A percentile compares a stretch with the other conserved stretches of the same genome.
Evolutionary conservation across 2,797 vertebrate species (phyloP).

Genomic region (Anolis apletophallus): DNA sequence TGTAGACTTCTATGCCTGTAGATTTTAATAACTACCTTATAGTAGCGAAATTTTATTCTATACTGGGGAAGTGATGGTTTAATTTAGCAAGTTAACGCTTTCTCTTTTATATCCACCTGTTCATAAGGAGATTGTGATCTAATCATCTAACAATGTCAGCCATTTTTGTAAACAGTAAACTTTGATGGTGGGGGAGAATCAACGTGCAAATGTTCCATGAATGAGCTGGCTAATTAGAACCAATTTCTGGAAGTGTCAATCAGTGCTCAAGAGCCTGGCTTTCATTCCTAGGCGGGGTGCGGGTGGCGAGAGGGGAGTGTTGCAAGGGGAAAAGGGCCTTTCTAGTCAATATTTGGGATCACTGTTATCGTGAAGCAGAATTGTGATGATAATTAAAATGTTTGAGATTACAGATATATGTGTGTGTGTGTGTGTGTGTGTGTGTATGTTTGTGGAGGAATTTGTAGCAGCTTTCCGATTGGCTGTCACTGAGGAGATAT

Average conservation of each 20-base stretch:
- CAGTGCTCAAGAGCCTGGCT: conserved; percentile 57
- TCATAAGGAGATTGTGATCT: conserved; percentile 73
- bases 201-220: conserved; percentile 62
- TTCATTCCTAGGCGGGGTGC: conserved; percentile 54
- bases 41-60: conserved; percentile 63
- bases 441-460: too few species aligned
- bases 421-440: too few species aligned
- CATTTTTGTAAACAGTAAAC: conserved; percentile 65
- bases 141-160: conserved; percentile 68
- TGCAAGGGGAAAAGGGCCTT: not conserved
- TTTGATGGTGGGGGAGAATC: conserved; percentile 56
- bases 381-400: not conserved
- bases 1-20: conserved; percentile 30
- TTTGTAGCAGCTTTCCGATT: too few species aligned
- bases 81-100: conserved; percentile 78
- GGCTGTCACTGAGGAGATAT: too few species aligned
- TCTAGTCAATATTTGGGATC: not conserved
- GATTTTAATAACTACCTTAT: conserved; percentile 46
- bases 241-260: conserved; percentile 66
- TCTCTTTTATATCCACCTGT: conserved; percentile 74
- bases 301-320: not conserved
- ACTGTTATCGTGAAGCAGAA: not conserved
- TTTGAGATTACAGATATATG: too few species aligned
- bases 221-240: conserved; percentile 68
- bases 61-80: conserved; percentile 65